Percentiles rank a stretch among this genome's conserved stretches.
phyloP scores from a whole-genome alignment of 2,888 invertebrate genomes.

The Lissocephala sabroskyi region DNA sequence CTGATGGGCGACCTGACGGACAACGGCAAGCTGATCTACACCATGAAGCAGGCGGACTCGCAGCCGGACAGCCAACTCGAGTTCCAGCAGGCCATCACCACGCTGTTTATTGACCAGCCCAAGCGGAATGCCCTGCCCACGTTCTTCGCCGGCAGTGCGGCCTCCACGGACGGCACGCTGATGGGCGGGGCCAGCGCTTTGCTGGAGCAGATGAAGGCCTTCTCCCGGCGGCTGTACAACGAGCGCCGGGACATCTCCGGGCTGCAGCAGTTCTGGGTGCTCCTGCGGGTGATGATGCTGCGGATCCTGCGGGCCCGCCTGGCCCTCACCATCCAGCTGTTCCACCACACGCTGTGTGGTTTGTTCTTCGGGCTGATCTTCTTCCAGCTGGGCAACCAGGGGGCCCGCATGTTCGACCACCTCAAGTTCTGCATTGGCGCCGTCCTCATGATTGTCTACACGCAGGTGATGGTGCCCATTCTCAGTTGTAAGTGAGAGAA shows the following conservation, averaged over 20 bases:
- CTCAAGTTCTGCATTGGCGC: slow-evolving; percentile 79
- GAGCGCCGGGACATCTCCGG: slow-evolving; percentile 74
- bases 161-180: slow-evolving; percentile 51
- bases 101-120: slow-evolving; percentile 67
- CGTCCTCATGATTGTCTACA: slow-evolving; percentile 79
- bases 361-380: slow-evolving; percentile 75
- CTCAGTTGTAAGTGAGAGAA: slow-evolving; percentile 77
- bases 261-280: slow-evolving; percentile 76
- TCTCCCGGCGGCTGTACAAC: slow-evolving; percentile 66
- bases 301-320: slow-evolving; percentile 76
- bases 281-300: slow-evolving; percentile 76
- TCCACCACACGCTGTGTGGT: slow-evolving; percentile 78
- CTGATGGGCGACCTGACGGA: slow-evolving; percentile 75
- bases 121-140: slow-evolving; percentile 42
- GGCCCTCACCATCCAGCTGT: slow-evolving; percentile 76
- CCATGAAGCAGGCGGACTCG: slow-evolving; percentile 23
- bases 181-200: slow-evolving; percentile 60
- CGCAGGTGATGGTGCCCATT: slow-evolving; percentile 80
- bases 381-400: slow-evolving; percentile 78
- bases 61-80: slow-evolving; percentile 21
- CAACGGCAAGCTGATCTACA: slow-evolving; percentile 75
- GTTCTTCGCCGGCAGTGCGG: slow-evolving; percentile 47
- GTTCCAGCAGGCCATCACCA: slow-evolving; percentile 71
- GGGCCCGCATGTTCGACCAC: slow-evolving; percentile 80
- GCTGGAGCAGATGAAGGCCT: slow-evolving; percentile 74